A percentile compares a stretch with the other conserved stretches of the same genome.
Conservation (phyloP, 2,113 vertebrate genomes). For the Orientallactaga bullata region DNA sequence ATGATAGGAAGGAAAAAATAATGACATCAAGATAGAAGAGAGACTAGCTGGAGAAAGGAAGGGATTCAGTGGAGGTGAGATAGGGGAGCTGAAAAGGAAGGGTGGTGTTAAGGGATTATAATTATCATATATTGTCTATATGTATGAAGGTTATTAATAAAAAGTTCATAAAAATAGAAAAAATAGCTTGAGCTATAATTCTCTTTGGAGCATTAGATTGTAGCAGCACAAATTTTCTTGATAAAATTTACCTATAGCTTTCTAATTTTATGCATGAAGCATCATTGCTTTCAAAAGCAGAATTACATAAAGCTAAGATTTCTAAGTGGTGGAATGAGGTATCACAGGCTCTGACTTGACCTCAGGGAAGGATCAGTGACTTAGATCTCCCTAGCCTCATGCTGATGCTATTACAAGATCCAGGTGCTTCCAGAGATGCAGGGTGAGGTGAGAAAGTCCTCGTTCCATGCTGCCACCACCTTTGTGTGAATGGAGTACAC, state of each 20-base stretch:
- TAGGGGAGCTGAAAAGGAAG: no score
- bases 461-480: fast-evolving
- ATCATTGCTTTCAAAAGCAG: background rate
- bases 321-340: background rate
- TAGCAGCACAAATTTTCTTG: background rate
- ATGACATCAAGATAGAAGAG: no score
- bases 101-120: no score
- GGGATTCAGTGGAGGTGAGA: no score
- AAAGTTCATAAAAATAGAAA: no score
- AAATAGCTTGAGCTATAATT: background rate
- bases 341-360: background rate
- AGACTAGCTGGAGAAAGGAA: no score
- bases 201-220: background rate
- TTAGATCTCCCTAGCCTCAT: background rate
- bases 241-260: background rate
- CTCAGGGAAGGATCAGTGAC: background rate
- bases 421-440: background rate
- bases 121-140: no score
- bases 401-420: background rate
- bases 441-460: background rate
- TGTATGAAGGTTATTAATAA: no score
- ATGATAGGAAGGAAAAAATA: no score
- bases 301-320: background rate
- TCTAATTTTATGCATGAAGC: background rate
- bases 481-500: background rate